phyloP scores from a whole-genome alignment of 2,888 invertebrate genomes.

The Blastobasis lacticolella region DNA sequence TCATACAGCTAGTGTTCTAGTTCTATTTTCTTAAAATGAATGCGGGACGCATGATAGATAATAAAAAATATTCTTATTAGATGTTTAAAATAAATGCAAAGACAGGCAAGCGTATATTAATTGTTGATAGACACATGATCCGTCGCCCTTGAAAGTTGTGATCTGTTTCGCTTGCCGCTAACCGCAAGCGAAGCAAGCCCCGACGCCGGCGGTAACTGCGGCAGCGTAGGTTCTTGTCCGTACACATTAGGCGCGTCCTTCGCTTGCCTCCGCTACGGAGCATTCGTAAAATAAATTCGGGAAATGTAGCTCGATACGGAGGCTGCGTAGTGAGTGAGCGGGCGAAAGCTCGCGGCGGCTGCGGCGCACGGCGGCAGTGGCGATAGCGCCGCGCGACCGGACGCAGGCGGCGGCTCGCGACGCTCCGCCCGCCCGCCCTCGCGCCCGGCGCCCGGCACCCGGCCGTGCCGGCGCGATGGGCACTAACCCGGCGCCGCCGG shows the following conservation, averaged over 20 bases:
- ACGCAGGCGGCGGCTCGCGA: conserved; percentile 43
- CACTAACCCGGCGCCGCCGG: conserved; percentile 32
- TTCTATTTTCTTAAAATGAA: neutral
- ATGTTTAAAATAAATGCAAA: neutral
- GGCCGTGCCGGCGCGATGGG: conserved; percentile 46
- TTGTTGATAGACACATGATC: conserved; percentile 3
- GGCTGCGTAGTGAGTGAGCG: conserved; percentile 62
- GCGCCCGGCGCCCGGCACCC: conserved; percentile 26
- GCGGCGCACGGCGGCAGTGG: conserved; percentile 38
- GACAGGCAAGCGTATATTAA: neutral
- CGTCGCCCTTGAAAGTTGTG: conserved; percentile 15
- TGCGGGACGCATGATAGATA: neutral
- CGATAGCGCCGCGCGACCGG: conserved; percentile 44
- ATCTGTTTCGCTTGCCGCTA: conserved; percentile 11
- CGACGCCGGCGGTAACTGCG: conserved; percentile 17
- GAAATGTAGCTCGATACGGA: conserved; percentile 67
- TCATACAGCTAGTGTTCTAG: too few relatives aligned
- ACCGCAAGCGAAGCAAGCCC: conserved; percentile 12
- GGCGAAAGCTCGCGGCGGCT: conserved; percentile 18
- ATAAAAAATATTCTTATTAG: neutral
- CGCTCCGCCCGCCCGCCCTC: conserved; percentile 26
- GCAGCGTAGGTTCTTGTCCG: conserved; percentile 25
- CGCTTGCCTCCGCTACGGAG: conserved; percentile 39
- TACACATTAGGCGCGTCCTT: conserved; percentile 68
- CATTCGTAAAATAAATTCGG: conserved; percentile 45